Conservation (phyloP, 2,888 invertebrate species). For the Timema cristinae region DNA sequence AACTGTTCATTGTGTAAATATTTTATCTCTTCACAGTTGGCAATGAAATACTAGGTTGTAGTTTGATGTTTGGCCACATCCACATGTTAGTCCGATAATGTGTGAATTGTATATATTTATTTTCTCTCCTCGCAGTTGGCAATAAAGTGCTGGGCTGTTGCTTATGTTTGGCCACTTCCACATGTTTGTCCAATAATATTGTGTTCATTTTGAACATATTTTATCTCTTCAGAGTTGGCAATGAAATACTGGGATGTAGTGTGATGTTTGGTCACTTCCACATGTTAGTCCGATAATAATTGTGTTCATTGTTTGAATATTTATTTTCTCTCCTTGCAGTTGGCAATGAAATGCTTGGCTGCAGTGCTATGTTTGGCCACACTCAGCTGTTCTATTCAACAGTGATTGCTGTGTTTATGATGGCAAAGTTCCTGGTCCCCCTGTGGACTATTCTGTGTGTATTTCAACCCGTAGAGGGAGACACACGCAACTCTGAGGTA, state of each 20-base stretch:
- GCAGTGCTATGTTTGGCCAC: conserved; percentile 44
- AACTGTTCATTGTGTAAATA: too few species aligned
- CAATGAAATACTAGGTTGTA: too few species aligned
- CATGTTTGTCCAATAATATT: conserved; percentile 41
- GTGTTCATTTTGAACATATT: conserved; percentile 37
- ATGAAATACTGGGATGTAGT: conserved; percentile 20
- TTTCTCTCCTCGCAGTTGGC: conserved; percentile 39
- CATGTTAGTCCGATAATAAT: too few species aligned
- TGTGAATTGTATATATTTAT: too few species aligned
- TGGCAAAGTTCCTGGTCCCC: conserved; percentile 40
- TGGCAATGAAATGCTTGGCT: conserved; percentile 43
- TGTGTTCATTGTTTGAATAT: too few species aligned
- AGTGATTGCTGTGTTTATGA: conserved; percentile 35
- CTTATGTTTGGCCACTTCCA: conserved; percentile 45
- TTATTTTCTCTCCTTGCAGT: conserved; percentile 33
- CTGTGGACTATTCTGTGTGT: conserved; percentile 40
- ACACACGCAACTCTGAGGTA: conserved; percentile 40
- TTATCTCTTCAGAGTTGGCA: conserved; percentile 40
- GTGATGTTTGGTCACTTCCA: too few species aligned
- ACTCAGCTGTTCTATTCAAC: conserved; percentile 45
- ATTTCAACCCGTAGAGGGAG: conserved; percentile 39
- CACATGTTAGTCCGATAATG: too few species aligned
- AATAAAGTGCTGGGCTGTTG: conserved; percentile 42
- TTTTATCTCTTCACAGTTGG: too few species aligned
- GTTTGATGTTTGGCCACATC: too few species aligned